Conservation (phyloP, 37 sponge, comb jelly and placozoan species). For the Corticium candelabrum region DNA sequence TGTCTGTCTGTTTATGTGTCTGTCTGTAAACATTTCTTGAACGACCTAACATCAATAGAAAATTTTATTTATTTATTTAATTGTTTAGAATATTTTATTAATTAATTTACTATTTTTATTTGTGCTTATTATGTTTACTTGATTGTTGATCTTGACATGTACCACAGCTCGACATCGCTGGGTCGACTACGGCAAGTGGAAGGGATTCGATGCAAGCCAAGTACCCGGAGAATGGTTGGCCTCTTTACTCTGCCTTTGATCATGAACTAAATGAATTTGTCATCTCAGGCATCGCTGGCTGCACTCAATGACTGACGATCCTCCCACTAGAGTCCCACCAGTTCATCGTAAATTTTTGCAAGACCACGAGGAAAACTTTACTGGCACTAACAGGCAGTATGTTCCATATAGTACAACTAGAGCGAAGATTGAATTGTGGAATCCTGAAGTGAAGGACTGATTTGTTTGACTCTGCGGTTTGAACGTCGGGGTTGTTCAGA, state of each 20-base stretch:
- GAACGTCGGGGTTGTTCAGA: too few species aligned
- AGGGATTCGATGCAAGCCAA: conserved; percentile 62
- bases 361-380: conserved; percentile 61
- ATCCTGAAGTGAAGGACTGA: too few species aligned
- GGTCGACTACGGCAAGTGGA: conserved; percentile 43
- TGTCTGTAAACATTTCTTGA: too few species aligned
- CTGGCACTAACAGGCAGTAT: conserved; percentile 55
- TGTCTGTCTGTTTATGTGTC: too few species aligned
- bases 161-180: conserved; percentile 69
- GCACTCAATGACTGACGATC: conserved; percentile 75
- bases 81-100: too few species aligned
- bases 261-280: background rate
- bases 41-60: too few species aligned
- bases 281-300: conserved; percentile 82
- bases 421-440: conserved; percentile 81
- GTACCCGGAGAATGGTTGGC: conserved; percentile 85
- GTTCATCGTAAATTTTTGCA: conserved; percentile 50
- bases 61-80: too few species aligned
- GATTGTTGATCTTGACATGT: background rate
- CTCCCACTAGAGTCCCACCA: conserved; percentile 62
- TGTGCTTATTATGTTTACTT: background rate
- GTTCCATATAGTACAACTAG: conserved; percentile 89
- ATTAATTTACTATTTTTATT: too few species aligned
- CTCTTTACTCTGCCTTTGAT: background rate
- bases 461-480: too few species aligned